Evolutionary conservation across 2,888 invertebrate genomes (phyloP).

Genomic region (Microctonus hyperodae): DNA sequence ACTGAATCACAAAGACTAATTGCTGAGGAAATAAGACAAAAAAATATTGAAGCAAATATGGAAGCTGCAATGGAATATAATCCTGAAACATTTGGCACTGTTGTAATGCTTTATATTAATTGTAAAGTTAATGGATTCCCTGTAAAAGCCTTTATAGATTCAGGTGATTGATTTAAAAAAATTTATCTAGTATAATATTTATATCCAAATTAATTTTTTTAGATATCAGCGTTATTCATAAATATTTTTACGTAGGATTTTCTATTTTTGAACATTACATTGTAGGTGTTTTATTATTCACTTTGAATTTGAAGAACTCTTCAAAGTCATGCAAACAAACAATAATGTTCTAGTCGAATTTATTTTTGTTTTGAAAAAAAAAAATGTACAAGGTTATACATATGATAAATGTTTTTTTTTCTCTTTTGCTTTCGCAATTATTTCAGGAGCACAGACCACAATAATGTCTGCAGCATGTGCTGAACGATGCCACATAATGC

Average conservation of each 20-base stretch:
- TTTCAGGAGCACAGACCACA: constrained; percentile 88
- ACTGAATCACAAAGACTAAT: constrained; percentile 94
- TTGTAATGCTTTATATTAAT: constrained; percentile 97
- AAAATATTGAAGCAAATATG: constrained; percentile 98
- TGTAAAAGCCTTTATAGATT: constrained; percentile 98
- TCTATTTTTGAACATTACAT: constrained; percentile 2
- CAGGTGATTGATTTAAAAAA: constrained; percentile 71
- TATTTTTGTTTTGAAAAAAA: not conserved
- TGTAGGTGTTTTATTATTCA: not conserved
- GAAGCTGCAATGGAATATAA: constrained; percentile 98
- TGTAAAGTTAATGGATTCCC: constrained; percentile 96
- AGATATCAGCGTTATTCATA: not conserved
- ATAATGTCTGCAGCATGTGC: constrained; percentile 98
- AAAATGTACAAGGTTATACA: not conserved
- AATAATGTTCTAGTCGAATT: not conserved
- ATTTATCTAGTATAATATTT: too few relatives aligned
- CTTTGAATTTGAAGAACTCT: not conserved
- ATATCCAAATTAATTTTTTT: too few relatives aligned
- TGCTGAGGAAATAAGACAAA: constrained; percentile 93
- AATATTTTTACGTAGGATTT: not conserved
- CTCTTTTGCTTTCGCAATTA: constrained; percentile 5
- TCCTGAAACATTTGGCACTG: constrained; percentile 97
- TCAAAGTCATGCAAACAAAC: not conserved
- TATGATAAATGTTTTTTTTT: not conserved
- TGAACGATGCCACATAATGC: constrained; percentile 91